Evolutionary conservation across 2,888 invertebrate genomes (phyloP), one percentile per base, ranked within the genome.

Genomic region (Crepidodera aurea): DNA sequence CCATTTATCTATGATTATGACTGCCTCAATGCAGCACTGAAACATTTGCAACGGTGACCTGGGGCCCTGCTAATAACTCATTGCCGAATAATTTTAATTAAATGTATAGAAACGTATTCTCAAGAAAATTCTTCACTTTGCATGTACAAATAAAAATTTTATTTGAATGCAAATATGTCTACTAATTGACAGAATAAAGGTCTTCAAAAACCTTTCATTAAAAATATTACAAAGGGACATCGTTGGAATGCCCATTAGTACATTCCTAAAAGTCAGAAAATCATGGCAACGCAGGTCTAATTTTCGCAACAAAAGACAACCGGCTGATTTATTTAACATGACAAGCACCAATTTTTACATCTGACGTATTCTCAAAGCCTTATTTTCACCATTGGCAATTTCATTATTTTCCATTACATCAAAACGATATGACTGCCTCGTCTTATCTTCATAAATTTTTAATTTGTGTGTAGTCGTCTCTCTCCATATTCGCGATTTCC

Each of bases 401-500:
- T 54, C 59, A 63, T 63, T 59, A 59, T 63, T 55, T 59, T 63
- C 63, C 59, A 59, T 63, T 59, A 63, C 58, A 61, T 55, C 55
- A 58, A 56, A 65, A 65, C 61, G 64, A 65, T 65, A 65, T 54
- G 64, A 61, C 59, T 59, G 58, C 50, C 64, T 60, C 54, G 32
- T 46, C 61, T 59, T 62, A 60, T 65, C 62, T 62, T 62, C 54
- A 56, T 61, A 55, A 62, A 62, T 65, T 65, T 65, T 65, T 65
- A 65, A 65, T 65, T 65, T 65, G 62, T 63, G 62, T 65, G 62
- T 60, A 57, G 60, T 65, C 62, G 60, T 63, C 53, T 60, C 40
- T 54, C 62, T 54, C 60, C 60, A 53, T 29, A 60, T 63, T 65
- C 62, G 65, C 53, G 40, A 58, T 64, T 64, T 61, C 62, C 62